Percentiles rank a stretch among this genome's conserved stretches.
Conservation (phyloP, 2,797 vertebrate genomes). For the Psittacula echo region DNA sequence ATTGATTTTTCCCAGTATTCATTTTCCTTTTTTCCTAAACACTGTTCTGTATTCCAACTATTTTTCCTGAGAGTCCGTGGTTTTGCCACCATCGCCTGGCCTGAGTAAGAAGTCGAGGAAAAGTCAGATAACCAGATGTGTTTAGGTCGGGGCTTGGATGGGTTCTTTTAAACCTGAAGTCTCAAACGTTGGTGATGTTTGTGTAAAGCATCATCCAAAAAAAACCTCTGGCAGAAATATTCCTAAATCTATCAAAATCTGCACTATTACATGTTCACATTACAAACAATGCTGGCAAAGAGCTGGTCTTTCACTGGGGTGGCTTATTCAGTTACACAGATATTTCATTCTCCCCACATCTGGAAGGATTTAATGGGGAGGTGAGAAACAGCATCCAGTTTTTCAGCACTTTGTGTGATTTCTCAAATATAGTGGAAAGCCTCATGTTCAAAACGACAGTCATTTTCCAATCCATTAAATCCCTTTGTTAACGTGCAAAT, state of each 20-base stretch:
- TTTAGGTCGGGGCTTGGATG: background rate
- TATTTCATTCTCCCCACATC: background rate
- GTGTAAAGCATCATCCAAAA: background rate
- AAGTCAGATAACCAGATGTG: background rate
- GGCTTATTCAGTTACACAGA: background rate
- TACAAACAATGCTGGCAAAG: background rate
- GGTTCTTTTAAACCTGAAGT: background rate
- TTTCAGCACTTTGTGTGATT: background rate
- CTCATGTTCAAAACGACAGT: background rate
- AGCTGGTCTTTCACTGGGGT: background rate
- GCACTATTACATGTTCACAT: fast-evolving
- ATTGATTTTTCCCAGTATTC: background rate
- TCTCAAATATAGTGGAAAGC: background rate
- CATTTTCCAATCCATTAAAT: constrained; percentile 26
- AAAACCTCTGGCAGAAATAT: background rate
- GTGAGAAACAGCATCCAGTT: constrained; percentile 12
- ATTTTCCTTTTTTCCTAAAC: background rate
- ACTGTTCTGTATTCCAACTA: background rate
- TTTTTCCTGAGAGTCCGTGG: background rate
- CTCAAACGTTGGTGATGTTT: background rate
- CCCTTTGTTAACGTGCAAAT: constrained; percentile 46
- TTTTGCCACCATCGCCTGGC: background rate
- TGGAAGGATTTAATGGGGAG: constrained; percentile 17
- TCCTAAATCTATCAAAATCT: background rate
- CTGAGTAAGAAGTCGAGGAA: background rate